These are phyloP conservation scores for Lasioglossum morio DNA, from an alignment of 2,888 invertebrate genomes.

Conservation along the genomic window DNA sequence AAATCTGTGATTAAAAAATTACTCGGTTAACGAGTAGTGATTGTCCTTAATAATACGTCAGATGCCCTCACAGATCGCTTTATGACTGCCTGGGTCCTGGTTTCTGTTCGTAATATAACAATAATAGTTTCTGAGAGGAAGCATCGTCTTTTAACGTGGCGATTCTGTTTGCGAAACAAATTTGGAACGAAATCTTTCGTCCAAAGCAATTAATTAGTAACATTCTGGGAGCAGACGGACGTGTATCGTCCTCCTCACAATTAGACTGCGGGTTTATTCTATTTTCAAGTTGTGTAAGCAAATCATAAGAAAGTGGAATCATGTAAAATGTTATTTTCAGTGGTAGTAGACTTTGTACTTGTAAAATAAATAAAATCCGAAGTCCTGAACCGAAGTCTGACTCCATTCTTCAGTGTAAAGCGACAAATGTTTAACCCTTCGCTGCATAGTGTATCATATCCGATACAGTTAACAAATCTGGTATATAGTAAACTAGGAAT, in stretches of 20 bases:
- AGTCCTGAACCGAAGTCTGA: no score
- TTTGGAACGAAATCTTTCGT: neutral
- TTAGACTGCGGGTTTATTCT: no score
- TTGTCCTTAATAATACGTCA: constrained; percentile 10
- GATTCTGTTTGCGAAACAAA: no score
- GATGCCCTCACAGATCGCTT: constrained; percentile 10
- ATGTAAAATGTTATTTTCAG: no score
- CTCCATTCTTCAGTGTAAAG: no score
- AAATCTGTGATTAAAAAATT: constrained; percentile 1
- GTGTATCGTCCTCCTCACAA: neutral
- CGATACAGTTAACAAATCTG: no score
- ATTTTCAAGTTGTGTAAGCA: no score
- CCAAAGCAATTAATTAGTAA: neutral
- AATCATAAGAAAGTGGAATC: no score
- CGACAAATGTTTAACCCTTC: neutral
- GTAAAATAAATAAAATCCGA: no score
- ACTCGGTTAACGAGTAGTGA: constrained; percentile 3
- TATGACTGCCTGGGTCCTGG: neutral
- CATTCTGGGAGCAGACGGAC: neutral
- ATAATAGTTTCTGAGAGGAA: neutral
- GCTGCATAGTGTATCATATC: no score
- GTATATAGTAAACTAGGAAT: no score
- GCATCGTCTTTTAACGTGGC: neutral
- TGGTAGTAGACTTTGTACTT: no score
- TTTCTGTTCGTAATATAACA: neutral